These are phyloP conservation scores for Luehdorfia chinensis DNA, from an alignment of 1,140 invertebrate species.

Conservation along the genomic window DNA sequence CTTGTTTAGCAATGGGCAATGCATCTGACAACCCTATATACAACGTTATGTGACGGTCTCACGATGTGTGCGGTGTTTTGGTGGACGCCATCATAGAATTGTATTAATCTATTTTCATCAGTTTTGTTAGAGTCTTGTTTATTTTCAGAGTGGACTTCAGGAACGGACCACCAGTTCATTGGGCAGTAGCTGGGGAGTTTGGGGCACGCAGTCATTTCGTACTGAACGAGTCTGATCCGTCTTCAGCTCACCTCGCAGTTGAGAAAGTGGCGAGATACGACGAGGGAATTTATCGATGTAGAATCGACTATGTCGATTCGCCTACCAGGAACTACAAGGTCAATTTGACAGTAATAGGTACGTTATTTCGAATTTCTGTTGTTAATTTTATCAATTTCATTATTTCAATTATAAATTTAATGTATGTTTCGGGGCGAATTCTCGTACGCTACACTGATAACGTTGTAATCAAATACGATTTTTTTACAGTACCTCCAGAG, in stretches of 20 bases:
- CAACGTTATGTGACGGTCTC: too few relatives aligned
- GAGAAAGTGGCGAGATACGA: conserved; percentile 84
- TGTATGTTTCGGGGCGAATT: too few relatives aligned
- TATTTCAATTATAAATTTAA: too few relatives aligned
- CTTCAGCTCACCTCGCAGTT: conserved; percentile 84
- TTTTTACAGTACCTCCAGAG: conserved; percentile 83
- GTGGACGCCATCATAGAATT: too few relatives aligned
- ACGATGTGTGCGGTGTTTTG: too few relatives aligned
- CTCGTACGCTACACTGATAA: too few relatives aligned
- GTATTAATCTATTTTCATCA: too few relatives aligned
- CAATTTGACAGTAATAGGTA: conserved; percentile 91
- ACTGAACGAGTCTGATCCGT: conserved; percentile 81
- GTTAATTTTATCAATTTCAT: too few relatives aligned
- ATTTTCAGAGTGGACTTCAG: conserved; percentile 86
- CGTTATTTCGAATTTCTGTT: conserved; percentile 46
- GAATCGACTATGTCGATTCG: conserved; percentile 91
- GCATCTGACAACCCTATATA: too few relatives aligned
- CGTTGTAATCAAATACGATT: too few relatives aligned
- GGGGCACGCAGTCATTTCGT: conserved; percentile 87
- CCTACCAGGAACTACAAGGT: conserved; percentile 90
- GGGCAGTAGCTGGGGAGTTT: conserved; percentile 85
- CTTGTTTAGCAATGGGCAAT: too few relatives aligned
- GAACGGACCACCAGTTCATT: conserved; percentile 82
- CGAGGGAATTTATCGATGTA: conserved; percentile 88
- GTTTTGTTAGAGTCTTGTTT: too few relatives aligned